phyloP scores from a whole-genome alignment of 2,888 invertebrate species.

The Pardosa pseudoannulata region DNA sequence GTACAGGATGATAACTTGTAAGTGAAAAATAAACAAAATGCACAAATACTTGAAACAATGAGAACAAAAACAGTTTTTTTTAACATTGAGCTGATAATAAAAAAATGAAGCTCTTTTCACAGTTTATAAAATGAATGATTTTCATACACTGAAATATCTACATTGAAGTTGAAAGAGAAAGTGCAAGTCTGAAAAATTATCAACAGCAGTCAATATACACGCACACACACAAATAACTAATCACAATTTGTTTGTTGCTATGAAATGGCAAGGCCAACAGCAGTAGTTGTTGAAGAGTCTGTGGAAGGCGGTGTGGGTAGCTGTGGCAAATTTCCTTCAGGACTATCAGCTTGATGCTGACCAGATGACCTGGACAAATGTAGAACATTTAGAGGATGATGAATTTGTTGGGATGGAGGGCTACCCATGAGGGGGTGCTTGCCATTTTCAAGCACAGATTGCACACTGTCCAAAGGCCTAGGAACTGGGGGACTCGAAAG shows the following conservation, averaged over 20 bases:
- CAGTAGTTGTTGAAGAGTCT: conserved; percentile 71
- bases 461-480: conserved; percentile 59
- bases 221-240: neutral
- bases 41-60: conserved; percentile 15
- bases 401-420: conserved; percentile 28
- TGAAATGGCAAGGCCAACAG: conserved; percentile 57
- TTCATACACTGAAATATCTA: conserved; percentile 28
- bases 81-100: conserved; percentile 40
- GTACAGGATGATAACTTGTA: neutral
- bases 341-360: conserved; percentile 3
- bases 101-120: conserved; percentile 42
- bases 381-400: conserved; percentile 73
- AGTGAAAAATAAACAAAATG: neutral
- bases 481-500: conserved; percentile 76
- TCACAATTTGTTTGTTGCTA: conserved; percentile 23
- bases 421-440: conserved; percentile 8
- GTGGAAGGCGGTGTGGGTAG: conserved; percentile 73
- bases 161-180: conserved; percentile 24
- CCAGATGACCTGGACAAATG: conserved; percentile 67
- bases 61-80: conserved; percentile 42
- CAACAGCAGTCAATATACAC: conserved; percentile 10
- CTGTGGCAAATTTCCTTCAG: conserved; percentile 33
- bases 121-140: neutral
- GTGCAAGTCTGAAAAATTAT: neutral
- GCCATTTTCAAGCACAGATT: conserved; percentile 32